These are phyloP conservation scores for Druceiella hillmani DNA, from an alignment of 2,888 invertebrate species.

Conservation along the genomic window DNA sequence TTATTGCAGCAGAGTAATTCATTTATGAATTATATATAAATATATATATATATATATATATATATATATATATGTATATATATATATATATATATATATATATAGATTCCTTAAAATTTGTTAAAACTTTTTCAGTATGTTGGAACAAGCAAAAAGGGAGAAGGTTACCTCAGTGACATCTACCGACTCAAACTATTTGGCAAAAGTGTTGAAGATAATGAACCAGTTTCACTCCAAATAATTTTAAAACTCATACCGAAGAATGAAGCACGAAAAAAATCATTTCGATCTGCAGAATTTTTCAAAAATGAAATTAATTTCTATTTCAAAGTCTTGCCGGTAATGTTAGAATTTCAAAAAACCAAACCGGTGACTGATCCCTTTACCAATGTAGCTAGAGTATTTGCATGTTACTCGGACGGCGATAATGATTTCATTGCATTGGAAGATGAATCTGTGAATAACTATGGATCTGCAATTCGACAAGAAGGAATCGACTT, in stretches of 20 bases:
- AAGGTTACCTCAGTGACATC: not conserved
- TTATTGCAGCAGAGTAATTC: too few species aligned
- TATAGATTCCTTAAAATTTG: too few species aligned
- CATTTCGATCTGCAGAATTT: not conserved
- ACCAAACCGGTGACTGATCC: not conserved
- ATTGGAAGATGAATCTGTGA: not conserved
- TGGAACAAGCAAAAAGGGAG: not conserved
- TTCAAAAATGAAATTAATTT: not conserved
- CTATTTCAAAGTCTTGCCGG: not conserved
- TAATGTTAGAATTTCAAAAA: not conserved
- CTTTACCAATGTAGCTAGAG: not conserved
- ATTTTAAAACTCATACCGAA: not conserved
- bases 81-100: too few species aligned
- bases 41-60: too few species aligned
- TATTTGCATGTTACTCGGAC: not conserved
- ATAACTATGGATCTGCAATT: not conserved
- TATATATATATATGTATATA: too few species aligned
- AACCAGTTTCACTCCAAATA: not conserved
- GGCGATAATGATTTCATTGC: slow-evolving; percentile 1
- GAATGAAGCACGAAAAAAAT: not conserved
- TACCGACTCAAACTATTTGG: not conserved
- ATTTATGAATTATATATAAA: too few species aligned
- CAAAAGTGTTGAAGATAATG: not conserved
- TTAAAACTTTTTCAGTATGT: too few species aligned
- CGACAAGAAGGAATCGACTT: not conserved